Percentiles rank a stretch among this genome's conserved stretches.
phyloP scores from a whole-genome alignment of 2,113 vertebrate species.

The Peromyscus leucopus region DNA sequence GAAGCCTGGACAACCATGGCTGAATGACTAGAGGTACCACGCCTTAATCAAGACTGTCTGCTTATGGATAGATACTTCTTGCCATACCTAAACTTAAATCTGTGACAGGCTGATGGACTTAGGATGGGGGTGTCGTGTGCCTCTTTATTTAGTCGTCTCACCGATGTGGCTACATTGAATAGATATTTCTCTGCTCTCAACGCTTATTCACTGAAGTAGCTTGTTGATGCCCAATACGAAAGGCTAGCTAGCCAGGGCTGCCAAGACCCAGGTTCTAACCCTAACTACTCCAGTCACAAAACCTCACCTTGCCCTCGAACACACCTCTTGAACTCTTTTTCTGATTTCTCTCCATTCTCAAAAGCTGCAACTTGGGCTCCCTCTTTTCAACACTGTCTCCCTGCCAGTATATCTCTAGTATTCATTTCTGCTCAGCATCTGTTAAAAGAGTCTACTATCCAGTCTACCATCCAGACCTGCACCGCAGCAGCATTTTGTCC shows the following conservation, averaged over 20 bases:
- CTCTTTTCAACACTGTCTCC: neutral
- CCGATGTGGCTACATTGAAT: neutral
- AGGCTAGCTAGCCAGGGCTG: neutral
- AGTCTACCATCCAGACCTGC: neutral
- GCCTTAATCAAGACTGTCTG: neutral
- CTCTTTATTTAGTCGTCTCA: neutral
- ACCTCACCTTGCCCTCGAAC: neutral
- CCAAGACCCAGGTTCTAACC: neutral
- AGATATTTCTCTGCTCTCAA: neutral
- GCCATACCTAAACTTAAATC: neutral
- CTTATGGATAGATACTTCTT: neutral
- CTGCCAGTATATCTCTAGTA: rapidly evolving
- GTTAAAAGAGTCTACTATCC: neutral
- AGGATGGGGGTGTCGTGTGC: neutral
- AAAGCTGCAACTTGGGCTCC: neutral
- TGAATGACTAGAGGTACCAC: neutral
- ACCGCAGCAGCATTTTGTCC: neutral
- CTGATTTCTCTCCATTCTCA: neutral
- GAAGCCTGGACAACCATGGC: neutral
- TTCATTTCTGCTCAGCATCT: neutral
- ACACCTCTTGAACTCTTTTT: neutral
- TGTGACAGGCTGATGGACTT: neutral
- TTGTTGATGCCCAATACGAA: neutral
- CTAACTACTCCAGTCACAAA: neutral
- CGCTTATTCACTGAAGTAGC: neutral